A percentile compares a stretch with the other conserved stretches of the same genome.
Evolutionary conservation across 1,140 invertebrate species (phyloP).

Genomic region (Eupeodes corollae): DNA sequence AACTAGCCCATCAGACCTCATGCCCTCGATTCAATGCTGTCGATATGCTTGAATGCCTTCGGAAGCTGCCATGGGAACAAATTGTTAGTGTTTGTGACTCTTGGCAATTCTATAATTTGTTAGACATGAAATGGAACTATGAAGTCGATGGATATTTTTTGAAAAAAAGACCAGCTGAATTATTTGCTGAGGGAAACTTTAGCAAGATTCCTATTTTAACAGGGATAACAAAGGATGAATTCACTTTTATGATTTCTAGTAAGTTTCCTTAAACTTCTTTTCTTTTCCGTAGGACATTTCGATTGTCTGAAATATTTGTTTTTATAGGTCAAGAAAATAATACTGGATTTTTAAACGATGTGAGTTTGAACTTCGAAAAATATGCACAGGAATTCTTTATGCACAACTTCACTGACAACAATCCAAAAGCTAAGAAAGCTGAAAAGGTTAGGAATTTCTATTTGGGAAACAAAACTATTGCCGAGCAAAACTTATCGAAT

Average conservation of each 20-base stretch:
- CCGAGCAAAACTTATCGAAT: constrained; percentile 8
- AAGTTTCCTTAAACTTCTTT: constrained; percentile 4
- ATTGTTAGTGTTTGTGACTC: constrained; percentile 14
- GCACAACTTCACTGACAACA: constrained; percentile 18
- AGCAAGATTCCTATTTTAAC: constrained; percentile 50
- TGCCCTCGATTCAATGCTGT: constrained; percentile 18
- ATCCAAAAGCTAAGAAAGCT: neutral
- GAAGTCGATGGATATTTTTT: constrained; percentile 22
- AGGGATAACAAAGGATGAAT: constrained; percentile 51
- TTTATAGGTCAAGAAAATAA: constrained; percentile 15
- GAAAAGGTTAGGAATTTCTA: constrained; percentile 14
- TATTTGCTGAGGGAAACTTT: constrained; percentile 44
- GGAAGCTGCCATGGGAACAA: constrained; percentile 18
- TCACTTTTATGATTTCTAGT: constrained; percentile 45
- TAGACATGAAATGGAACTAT: constrained; percentile 31
- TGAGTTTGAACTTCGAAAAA: constrained; percentile 15
- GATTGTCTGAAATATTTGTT: neutral
- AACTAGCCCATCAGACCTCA: constrained; percentile 16
- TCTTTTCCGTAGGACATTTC: neutral
- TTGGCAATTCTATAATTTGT: constrained; percentile 22
- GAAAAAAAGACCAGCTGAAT: constrained; percentile 39
- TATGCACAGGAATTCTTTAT: constrained; percentile 25
- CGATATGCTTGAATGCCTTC: constrained; percentile 23
- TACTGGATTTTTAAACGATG: constrained; percentile 17
- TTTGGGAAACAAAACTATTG: constrained; percentile 9